Evolutionary conservation across 2,797 vertebrate genomes (phyloP), one percentile per base, ranked within the genome.

Genomic region (Galago senegalensis): DNA sequence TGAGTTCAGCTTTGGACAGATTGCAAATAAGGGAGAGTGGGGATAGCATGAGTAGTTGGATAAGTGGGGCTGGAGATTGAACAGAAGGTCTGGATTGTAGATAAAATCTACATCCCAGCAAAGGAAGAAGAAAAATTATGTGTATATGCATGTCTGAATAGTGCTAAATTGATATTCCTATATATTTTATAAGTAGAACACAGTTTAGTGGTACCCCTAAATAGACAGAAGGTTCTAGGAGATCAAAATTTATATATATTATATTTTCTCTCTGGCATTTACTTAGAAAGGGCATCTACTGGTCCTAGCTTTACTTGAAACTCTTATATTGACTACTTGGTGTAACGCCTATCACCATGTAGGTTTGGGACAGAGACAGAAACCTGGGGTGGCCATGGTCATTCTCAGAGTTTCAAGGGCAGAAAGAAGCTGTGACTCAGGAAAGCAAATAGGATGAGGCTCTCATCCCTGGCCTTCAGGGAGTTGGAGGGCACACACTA

Each of bases 41-140:
- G 40, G 29, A n/a, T 27, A n/a, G 17, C 49, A 46, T 27, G 58
- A 65, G 25, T 37, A 76, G 16, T 56, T 80, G 61, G 43, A 46
- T 77, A 72, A 83, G 1, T 69, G 7, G 2, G 12, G 25, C 34
- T 67, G 23, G n/a, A 75, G 56, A 94, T 63, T 11, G 58, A 81
- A 86, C 29, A 43, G 34, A 75, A 82, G 49, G 27, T 56, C 40
- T 79, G n/a, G 21, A 11, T 65, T 43, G 5, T 12, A 81, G 60
- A 53, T 67, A 56, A 7, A 85, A 56, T 58, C 20, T 43, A 72
- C 2, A 77, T 43, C 0, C 12, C 58, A 23, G 56, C 18, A 80
- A 93, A 94, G n/a, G 53, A n/a, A 81, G 61, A 76, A 86, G 73
- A 65, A 93, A 93, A 86, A 14, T 70, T 73, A 27, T 63, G 6